Base-by-base conservation (phyloP, 2,888 invertebrate genomes). In the Hyles lineata region DNA sequence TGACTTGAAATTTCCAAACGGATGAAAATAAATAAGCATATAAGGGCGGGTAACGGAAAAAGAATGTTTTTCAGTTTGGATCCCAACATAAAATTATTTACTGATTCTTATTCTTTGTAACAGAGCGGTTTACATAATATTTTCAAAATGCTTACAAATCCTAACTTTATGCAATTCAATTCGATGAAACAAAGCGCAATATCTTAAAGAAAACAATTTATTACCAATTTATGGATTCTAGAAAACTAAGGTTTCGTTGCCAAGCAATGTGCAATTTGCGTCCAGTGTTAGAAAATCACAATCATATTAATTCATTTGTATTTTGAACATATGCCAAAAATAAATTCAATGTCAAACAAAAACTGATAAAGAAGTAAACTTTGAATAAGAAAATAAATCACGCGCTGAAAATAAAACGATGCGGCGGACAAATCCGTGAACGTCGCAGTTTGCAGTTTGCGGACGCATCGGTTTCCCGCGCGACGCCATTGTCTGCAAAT, bases 401-500 rank as follows among this genome's bases (percentile, higher is more conserved):
- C 61, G 11, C 55, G 43, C 19, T 72, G 43, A 72, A 67, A 67
- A 71, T 71, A 71, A 71, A 62, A 62, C 55, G 61, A 77, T 73
- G 21, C 29, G 19, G 7, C 2, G n/a, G 85, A 85, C 90, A 89
- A 90, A 88, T 89, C 86, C 85, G 86, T 79, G 83, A 43, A 81
- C 80, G 84, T 83, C 79, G 77, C 76, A 43, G 70, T 61, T 81
- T 78, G 82, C 78, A 80, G 78, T 80, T 81, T 80, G 84, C 76
- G 74, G 78, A 81, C 83, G 83, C 83, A 85, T 84, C 84, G 83
- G 84, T 86, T 89, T 89, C 87, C 90, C 89, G 88, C 89, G 76
- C 77, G 74, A 77, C 85, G 85, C 90, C 86, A 92, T 92, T 92
- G 92, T 92, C 92, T 92, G 92, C 91, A 91, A 93, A 91, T 91